Base-by-base conservation (phyloP, 2,113 vertebrate genomes). In the Etheostoma cragini region DNA sequence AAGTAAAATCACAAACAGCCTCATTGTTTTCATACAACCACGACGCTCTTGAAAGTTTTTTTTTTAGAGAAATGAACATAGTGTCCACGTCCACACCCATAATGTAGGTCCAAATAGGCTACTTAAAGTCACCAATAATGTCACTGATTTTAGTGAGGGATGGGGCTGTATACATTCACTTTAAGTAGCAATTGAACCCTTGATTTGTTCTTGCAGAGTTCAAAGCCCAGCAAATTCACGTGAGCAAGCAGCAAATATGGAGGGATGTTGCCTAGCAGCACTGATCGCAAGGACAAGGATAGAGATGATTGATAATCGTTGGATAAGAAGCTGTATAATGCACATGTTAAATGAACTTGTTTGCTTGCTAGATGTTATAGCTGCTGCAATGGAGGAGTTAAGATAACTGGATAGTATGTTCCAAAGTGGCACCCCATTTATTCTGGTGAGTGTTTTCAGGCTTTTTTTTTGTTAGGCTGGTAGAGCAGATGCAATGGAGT, bases 261-360 rank as follows among this genome's bases (percentile, higher is more conserved):
- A 24, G 8, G 15, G 14, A 47, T 17, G 45, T 65, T 26, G 42
- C n/a, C 42, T 47, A n/a, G 38, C 42, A 65, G 42, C 45, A 17
- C 22, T 19, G 22, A 49, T 49, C 17, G 45, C 8, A 19, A 38
- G 3, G 33, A 73, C 49, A 75, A 14, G 19, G 10, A 49, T 11
- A 57, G 53, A 62, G 47, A 45, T 64, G 7, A 74, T 17, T 52
- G 46, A 21, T 21, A 70, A 58, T 49, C 8, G 47, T 61, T 61
- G 38, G 42, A 60, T 68, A 24, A 71, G 22, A 19, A 45, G 35
- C 68, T 57, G 53, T 60, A 22, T 10, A 33, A 60, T 49, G 42
- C 35, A 49, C 11, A 56, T 52, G 11, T 2, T 76, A 30, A 52
- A 42, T 12, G 1, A 26, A 16, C 60, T 61, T 22, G 45, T 30